Conservation (phyloP, 2,797 vertebrate genomes). For the Eidolon dupreanum region DNA sequence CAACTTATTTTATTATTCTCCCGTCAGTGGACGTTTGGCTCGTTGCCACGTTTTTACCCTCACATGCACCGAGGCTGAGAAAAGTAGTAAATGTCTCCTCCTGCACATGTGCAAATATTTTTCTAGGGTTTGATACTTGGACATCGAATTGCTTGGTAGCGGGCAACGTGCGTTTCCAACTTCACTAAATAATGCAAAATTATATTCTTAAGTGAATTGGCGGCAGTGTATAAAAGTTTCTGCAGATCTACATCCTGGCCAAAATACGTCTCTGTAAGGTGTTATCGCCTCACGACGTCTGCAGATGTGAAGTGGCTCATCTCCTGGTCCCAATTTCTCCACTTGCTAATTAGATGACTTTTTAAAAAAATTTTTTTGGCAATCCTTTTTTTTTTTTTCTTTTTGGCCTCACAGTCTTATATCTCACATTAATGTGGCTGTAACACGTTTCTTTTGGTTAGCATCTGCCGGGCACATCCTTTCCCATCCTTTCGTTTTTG, state of each 20-base stretch:
- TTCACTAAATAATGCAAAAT: slow-evolving; percentile 28
- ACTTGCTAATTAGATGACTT: background rate
- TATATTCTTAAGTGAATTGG: slow-evolving; percentile 9
- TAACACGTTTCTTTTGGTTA: background rate
- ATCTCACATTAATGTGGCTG: background rate
- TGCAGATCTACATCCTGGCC: background rate
- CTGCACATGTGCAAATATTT: slow-evolving; percentile 37
- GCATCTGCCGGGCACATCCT: background rate
- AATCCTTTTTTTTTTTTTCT: background rate
- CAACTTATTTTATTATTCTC: slow-evolving; percentile 41
- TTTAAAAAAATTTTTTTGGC: background rate
- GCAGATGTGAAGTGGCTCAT: background rate
- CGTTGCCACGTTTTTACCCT: background rate
- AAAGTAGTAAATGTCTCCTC: slow-evolving; percentile 39
- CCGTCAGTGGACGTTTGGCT: background rate
- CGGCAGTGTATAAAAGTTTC: background rate
- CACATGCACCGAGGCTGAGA: background rate
- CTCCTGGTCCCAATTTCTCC: background rate
- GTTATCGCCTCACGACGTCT: background rate
- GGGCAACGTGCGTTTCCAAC: slow-evolving; percentile 21
- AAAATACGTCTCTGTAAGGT: background rate
- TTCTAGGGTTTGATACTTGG: background rate
- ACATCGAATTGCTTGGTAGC: slow-evolving; percentile 1
- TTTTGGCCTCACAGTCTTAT: background rate
- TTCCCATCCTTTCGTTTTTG: background rate